Percentiles rank a stretch among this genome's conserved stretches.
These are phyloP conservation scores for Odontomyia ornata DNA, from an alignment of 2,888 invertebrate genomes.

Conservation along the genomic window DNA sequence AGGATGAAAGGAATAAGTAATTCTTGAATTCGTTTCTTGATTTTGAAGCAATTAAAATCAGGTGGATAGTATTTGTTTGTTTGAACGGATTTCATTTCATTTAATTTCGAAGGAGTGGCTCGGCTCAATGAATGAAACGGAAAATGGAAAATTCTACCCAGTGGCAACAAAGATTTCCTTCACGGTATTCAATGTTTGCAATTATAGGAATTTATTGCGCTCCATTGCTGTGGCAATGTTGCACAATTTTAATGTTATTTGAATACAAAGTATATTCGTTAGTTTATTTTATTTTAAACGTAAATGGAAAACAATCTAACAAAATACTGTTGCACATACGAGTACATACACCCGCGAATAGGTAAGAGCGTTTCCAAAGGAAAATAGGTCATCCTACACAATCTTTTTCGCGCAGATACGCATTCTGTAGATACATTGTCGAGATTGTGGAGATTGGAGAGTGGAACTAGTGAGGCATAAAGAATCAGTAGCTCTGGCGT, in stretches of 20 bases:
- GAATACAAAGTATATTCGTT: too few species aligned
- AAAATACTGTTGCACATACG: neutral
- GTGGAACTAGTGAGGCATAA: conserved; percentile 9
- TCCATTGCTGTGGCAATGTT: too few species aligned
- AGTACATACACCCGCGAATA: neutral
- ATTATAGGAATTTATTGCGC: too few species aligned
- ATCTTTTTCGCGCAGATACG: neutral
- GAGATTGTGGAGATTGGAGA: too few species aligned
- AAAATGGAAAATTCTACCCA: too few species aligned
- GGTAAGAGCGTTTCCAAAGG: neutral
- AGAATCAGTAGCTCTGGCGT: conserved; percentile 27
- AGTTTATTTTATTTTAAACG: neutral
- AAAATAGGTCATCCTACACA: conserved; percentile 5
- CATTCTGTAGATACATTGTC: neutral
- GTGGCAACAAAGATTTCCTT: too few species aligned
- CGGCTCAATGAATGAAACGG: too few species aligned
- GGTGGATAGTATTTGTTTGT: neutral
- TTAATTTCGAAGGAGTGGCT: neutral
- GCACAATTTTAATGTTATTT: too few species aligned
- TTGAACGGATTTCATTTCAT: neutral
- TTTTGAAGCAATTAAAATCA: neutral
- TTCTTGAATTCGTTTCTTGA: neutral
- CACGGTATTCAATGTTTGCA: too few species aligned
- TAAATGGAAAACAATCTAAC: neutral
- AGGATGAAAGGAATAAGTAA: neutral